Evolutionary conservation across 37 sponge, comb jelly and placozoan genomes (phyloP).

Genomic region (Halisarca cf. caerulea): DNA sequence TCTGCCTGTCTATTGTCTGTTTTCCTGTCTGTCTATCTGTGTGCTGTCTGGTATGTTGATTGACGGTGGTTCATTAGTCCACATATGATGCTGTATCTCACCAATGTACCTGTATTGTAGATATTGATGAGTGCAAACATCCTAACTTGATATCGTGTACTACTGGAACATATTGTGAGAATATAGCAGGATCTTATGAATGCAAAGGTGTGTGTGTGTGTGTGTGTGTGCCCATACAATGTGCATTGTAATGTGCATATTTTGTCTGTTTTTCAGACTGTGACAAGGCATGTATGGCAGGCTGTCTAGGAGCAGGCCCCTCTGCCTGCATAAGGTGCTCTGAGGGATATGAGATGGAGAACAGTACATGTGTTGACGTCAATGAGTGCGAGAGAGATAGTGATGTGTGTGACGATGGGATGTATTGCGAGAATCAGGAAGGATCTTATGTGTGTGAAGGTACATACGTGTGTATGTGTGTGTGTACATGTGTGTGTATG

Average conservation of each 20-base stretch:
- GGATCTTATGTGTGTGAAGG: conserved; percentile 69
- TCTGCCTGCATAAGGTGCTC: conserved; percentile 65
- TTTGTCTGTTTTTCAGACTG: conserved; percentile 43
- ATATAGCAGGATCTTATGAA: neutral
- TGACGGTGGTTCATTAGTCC: too few species aligned
- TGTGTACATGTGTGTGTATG: conserved; percentile 11
- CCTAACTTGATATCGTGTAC: neutral
- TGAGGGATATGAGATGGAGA: conserved; percentile 60
- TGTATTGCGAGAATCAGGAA: conserved; percentile 77
- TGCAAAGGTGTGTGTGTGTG: too few species aligned
- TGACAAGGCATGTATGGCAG: conserved; percentile 59
- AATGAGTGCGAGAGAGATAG: conserved; percentile 74
- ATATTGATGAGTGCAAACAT: conserved; percentile 10
- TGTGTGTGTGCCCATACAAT: too few species aligned
- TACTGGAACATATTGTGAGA: conserved; percentile 4
- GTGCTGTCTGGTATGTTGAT: too few species aligned
- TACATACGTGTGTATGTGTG: conserved; percentile 24
- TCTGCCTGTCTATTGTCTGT: too few species aligned
- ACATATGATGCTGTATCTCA: too few species aligned
- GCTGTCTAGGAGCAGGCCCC: conserved; percentile 66
- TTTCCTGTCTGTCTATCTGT: too few species aligned
- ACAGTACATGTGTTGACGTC: conserved; percentile 35
- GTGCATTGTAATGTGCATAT: neutral
- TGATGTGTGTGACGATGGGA: conserved; percentile 62
- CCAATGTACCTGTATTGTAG: neutral